Evolutionary conservation across 2,113 vertebrate species (phyloP).

Genomic region (Lates calcarifer): DNA sequence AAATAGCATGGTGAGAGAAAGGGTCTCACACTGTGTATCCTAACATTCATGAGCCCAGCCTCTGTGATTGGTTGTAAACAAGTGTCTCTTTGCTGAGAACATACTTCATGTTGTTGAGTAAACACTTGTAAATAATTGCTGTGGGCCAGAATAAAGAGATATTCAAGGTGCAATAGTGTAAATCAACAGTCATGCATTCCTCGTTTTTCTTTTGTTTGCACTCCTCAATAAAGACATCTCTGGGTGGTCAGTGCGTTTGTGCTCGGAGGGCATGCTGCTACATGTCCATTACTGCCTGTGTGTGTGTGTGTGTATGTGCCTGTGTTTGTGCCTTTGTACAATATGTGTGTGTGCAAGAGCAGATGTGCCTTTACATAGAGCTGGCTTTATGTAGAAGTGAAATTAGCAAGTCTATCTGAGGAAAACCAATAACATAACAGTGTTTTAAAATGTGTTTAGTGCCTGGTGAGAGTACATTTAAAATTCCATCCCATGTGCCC

Average conservation of each 20-base stretch:
- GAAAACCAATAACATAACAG: not conserved
- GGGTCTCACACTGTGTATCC: constrained; percentile 78
- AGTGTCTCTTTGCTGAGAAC: constrained; percentile 63
- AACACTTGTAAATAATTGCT: constrained; percentile 72
- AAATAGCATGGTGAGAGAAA: constrained; percentile 86
- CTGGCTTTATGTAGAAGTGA: not conserved
- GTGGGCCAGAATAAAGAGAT: constrained; percentile 51
- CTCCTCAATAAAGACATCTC: constrained; percentile 5
- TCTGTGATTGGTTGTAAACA: constrained; percentile 78
- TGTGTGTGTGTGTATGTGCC: not conserved
- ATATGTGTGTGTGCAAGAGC: not conserved
- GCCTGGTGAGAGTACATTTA: not conserved
- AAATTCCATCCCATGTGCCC: not conserved
- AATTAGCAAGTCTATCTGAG: not conserved
- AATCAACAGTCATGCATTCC: constrained; percentile 36
- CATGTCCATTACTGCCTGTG: not conserved
- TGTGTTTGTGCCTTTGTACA: not conserved
- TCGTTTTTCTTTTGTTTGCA: constrained; percentile 26
- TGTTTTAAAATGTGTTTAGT: not conserved
- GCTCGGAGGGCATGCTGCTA: not conserved
- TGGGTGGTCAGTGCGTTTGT: not conserved
- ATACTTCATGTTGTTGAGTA: constrained; percentile 52
- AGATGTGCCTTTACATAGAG: not conserved
- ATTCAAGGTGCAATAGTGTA: constrained; percentile 33
- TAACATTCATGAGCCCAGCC: constrained; percentile 72